These are phyloP conservation scores for Anoplolepis gracilipes DNA, from an alignment of 1,140 invertebrate species.

Conservation along the genomic window DNA sequence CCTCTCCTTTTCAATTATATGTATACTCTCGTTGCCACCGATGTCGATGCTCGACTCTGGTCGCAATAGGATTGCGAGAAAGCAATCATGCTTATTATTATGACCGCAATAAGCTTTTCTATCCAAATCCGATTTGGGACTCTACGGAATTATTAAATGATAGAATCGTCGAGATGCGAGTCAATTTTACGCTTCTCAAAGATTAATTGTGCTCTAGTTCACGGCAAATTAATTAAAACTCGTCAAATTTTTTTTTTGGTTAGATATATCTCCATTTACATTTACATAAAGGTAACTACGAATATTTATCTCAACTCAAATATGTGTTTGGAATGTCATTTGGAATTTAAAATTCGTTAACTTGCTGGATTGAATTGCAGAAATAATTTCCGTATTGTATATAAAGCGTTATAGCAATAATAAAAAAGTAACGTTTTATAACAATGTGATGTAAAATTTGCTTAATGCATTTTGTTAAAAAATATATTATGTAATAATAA, in stretches of 20 bases:
- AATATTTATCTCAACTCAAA: background rate
- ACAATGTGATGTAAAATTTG: too few species aligned
- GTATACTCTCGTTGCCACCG: background rate
- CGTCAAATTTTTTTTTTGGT: background rate
- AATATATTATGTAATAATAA: too few species aligned
- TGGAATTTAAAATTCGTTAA: too few species aligned
- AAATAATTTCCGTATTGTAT: too few species aligned
- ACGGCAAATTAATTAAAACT: slow-evolving; percentile 32
- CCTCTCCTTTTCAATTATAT: slow-evolving; percentile 14
- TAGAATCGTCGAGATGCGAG: slow-evolving; percentile 25
- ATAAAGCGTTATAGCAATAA: too few species aligned
- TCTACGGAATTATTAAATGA: slow-evolving; percentile 19
- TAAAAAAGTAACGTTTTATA: too few species aligned
- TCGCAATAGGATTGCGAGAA: slow-evolving; percentile 1
- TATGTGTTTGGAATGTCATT: too few species aligned
- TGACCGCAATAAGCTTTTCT: slow-evolving; percentile 29
- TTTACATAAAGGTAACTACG: too few species aligned
- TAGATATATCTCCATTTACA: background rate
- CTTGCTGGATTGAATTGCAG: too few species aligned
- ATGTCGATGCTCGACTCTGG: background rate
- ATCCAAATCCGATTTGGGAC: slow-evolving; percentile 44
- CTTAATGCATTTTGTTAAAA: too few species aligned
- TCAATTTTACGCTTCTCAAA: slow-evolving; percentile 32
- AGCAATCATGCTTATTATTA: slow-evolving; percentile 47
- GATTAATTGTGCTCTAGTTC: slow-evolving; percentile 13